Conservation (phyloP, 2,888 invertebrate species). For the Papilio gigon region DNA sequence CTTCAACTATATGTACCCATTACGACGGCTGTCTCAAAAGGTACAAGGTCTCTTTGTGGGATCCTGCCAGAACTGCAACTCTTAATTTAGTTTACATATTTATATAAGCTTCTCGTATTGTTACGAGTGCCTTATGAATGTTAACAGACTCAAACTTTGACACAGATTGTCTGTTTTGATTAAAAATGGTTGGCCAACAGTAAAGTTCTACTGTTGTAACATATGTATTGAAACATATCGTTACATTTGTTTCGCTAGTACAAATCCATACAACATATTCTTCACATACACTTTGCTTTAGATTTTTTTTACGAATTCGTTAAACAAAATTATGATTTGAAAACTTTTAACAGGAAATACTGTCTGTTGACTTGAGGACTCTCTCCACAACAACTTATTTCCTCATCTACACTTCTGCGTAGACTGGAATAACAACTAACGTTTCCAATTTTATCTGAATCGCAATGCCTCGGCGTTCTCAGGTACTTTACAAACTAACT, state of each 20-base stretch:
- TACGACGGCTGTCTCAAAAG: slow-evolving; percentile 9
- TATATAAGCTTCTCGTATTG: slow-evolving; percentile 18
- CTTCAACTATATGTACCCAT: background rate
- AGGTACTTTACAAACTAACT: slow-evolving; percentile 19
- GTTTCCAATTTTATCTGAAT: slow-evolving; percentile 27
- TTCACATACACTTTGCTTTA: background rate
- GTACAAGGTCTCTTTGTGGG: slow-evolving; percentile 2
- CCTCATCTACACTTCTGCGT: slow-evolving; percentile 25
- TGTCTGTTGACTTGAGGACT: slow-evolving; percentile 3
- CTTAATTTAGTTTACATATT: slow-evolving; percentile 35
- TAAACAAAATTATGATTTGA: background rate
- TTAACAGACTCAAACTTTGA: slow-evolving; percentile 28
- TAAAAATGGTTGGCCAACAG: background rate
- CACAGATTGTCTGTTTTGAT: slow-evolving; percentile 16
- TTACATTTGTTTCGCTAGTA: background rate
- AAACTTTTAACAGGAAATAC: background rate
- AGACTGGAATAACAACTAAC: slow-evolving; percentile 22
- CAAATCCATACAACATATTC: background rate
- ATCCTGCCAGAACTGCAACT: slow-evolving; percentile 28
- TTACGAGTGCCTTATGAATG: slow-evolving; percentile 34
- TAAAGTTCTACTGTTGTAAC: no score
- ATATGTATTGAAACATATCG: no score
- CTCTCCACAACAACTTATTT: slow-evolving; percentile 14
- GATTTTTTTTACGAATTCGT: background rate
- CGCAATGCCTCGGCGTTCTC: background rate